Evolutionary conservation across 2,888 invertebrate species (phyloP).

Genomic region (Tenodera sinensis): DNA sequence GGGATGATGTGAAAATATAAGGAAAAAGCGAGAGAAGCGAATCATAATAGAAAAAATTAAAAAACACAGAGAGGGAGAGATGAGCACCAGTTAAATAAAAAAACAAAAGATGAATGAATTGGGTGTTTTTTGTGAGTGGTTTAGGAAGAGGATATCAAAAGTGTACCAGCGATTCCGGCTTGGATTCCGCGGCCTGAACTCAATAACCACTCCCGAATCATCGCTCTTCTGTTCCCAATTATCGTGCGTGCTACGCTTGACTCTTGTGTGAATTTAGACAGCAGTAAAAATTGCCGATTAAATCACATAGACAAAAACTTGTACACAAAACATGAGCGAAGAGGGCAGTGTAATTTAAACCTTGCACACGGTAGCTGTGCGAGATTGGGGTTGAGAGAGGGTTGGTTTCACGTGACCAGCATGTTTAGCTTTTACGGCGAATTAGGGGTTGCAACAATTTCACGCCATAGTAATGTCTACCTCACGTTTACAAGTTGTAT

Average conservation of each 20-base stretch:
- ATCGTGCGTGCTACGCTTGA: not conserved
- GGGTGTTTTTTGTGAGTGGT: not conserved
- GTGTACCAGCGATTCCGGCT: conserved; percentile 1
- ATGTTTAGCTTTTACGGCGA: not conserved
- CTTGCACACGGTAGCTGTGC: not conserved
- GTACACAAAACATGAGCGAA: not conserved
- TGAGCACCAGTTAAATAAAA: conserved; percentile 11
- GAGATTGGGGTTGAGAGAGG: not conserved
- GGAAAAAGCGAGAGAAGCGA: not conserved
- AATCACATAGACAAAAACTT: not conserved
- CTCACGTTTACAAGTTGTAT: not conserved
- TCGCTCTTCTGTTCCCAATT: not conserved
- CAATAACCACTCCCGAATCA: not conserved
- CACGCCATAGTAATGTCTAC: not conserved
- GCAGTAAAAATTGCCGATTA: not conserved
- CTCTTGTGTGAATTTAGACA: not conserved
- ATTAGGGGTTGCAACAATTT: not conserved
- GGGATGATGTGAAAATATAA: not conserved
- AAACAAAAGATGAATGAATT: conserved; percentile 9
- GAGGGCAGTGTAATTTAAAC: not conserved
- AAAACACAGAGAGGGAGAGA: not conserved
- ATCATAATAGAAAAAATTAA: conserved; percentile 16
- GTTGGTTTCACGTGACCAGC: not conserved
- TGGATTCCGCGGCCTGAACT: not conserved
- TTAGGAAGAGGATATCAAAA: not conserved